These are phyloP conservation scores for Tauraco hartlaubi DNA, from an alignment of 2,797 vertebrate species.

Conservation along the genomic window DNA sequence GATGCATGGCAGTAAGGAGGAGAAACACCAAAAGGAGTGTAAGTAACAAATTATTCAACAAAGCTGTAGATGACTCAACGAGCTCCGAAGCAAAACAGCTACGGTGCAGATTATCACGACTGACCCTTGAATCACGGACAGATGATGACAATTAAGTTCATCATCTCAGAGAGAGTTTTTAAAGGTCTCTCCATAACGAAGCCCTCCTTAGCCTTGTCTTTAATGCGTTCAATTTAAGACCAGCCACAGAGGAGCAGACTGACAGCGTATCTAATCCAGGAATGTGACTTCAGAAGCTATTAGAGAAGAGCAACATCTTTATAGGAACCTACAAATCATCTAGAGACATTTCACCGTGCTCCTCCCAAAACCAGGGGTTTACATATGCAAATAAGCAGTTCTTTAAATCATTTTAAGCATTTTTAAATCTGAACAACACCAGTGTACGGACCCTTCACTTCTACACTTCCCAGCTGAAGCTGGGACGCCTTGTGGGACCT, in stretches of 20 bases:
- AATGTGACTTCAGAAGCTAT: not conserved
- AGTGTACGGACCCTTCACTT: not conserved
- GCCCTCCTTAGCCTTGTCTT: not conserved
- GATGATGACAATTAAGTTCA: not conserved
- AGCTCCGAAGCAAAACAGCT: not conserved
- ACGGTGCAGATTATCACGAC: not conserved
- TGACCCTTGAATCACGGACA: not conserved
- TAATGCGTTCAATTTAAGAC: not conserved
- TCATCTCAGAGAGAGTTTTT: fast-evolving
- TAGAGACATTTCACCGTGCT: not conserved
- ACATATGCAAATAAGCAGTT: not conserved
- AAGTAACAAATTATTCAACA: not conserved
- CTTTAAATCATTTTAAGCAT: not conserved
- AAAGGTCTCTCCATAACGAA: not conserved
- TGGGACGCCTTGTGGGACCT: not conserved
- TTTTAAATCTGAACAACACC: not conserved
- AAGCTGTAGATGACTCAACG: not conserved
- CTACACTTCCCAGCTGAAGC: not conserved
- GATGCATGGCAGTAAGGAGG: not conserved
- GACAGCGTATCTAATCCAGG: not conserved
- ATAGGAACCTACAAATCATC: not conserved
- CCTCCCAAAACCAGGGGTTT: fast-evolving
- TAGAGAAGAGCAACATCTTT: not conserved
- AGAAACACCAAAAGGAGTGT: fast-evolving
- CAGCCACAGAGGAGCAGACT: not conserved